Base-by-base conservation (phyloP, 2,888 invertebrate species). In the Aspidapion aeneum region DNA sequence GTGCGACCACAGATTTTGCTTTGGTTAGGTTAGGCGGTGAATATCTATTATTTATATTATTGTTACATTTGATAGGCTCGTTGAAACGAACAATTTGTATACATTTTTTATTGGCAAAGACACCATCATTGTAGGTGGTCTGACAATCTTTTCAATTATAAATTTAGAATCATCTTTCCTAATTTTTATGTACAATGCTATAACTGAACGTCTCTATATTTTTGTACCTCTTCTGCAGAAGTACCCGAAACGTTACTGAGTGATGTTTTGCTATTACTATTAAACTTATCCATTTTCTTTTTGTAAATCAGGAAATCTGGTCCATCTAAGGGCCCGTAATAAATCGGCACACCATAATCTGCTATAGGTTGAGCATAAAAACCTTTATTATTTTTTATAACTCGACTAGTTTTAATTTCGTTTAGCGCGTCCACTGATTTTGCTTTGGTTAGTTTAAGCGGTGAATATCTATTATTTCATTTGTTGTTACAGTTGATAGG, bases 201-300 rank as follows among this genome's bases (percentile, higher is more conserved):
- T 58, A 81, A 73, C 21, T 79, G 80, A 22, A 81, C 80, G 66
- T 81, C 81, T 58, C 80, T 74, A 68, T 81, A 81, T 66, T 80
- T 80, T 62, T 80, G 79, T 58, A 80, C 79, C 66, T 81, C 81
- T 60, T 81, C 81, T 5, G 79, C 78, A 0, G 81, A 81, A 7
- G 77, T 76, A 61, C 78, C 78, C 0, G 81, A 81, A 5, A 77
- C 76, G 60, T 78, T 80, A 65, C 79, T 80, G 60, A 79, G 69
- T n/a, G 80, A 80, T 7, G 35, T 35, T 12, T 35, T 35, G 68
- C 78, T 80, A 63, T 76, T 78, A 66, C 74, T 74, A 20, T 70
- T 71, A 21, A 73, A 64, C 66, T 76, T 77, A 60, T 78, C 78
- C 18, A 79, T 68, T 72, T 79, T 77, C 69, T 80, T 80, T 68